These are phyloP conservation scores for Chouioia cunea DNA, from an alignment of 2,888 invertebrate species.

Conservation along the genomic window DNA sequence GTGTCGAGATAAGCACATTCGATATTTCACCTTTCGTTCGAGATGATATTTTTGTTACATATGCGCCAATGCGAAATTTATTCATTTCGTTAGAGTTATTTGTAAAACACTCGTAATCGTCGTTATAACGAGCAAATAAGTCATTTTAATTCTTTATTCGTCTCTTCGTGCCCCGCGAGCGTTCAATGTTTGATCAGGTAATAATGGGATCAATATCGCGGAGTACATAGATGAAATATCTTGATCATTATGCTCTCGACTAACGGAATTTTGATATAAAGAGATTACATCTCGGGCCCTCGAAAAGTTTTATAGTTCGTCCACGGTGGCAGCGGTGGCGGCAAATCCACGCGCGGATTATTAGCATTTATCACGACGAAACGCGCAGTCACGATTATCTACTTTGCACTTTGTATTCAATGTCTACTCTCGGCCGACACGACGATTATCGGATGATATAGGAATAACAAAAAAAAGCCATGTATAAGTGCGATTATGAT, in stretches of 20 bases:
- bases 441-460: neutral
- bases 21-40: too few species aligned
- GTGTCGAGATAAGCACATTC: too few species aligned
- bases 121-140: too few species aligned
- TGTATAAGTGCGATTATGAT: too few species aligned
- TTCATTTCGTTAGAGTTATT: too few species aligned
- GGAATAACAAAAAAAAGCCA: too few species aligned
- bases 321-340: neutral
- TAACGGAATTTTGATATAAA: slow-evolving; percentile 37
- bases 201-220: slow-evolving; percentile 23
- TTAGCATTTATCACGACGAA: slow-evolving; percentile 36
- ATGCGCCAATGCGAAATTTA: too few species aligned
- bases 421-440: slow-evolving; percentile 3
- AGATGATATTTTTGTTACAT: too few species aligned
- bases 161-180: too few species aligned
- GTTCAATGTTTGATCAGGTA: slow-evolving; percentile 8
- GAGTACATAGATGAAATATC: slow-evolving; percentile 17
- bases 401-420: slow-evolving; percentile 17
- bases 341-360: slow-evolving; percentile 21
- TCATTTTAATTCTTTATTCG: too few species aligned
- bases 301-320: slow-evolving; percentile 2
- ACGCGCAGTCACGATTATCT: slow-evolving; percentile 38
- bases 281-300: slow-evolving; percentile 26
- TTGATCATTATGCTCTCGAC: slow-evolving; percentile 29
- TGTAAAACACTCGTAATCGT: too few species aligned